A percentile compares a stretch with the other conserved stretches of the same genome.
Evolutionary conservation across 2,888 invertebrate species (phyloP).

Genomic region (Thymelicus lineola): DNA sequence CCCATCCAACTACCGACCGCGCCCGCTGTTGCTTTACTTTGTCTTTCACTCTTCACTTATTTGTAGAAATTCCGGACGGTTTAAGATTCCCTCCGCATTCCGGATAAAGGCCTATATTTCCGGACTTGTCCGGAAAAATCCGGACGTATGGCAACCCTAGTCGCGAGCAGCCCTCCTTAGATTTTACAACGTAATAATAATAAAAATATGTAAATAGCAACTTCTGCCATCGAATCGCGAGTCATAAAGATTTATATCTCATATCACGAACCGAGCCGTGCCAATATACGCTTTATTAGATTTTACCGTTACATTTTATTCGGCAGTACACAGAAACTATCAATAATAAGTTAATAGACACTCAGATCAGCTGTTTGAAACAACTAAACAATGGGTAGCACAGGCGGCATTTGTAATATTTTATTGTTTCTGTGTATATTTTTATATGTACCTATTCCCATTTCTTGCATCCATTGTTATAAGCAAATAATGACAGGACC

Average conservation of each 20-base stretch:
- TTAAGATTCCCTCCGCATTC: no score
- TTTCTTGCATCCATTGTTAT: background rate
- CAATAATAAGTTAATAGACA: slow-evolving; percentile 25
- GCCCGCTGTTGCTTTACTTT: no score
- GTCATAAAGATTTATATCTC: slow-evolving; percentile 50
- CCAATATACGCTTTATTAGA: slow-evolving; percentile 51
- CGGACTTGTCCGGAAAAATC: no score
- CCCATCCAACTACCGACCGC: no score
- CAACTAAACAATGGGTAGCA: slow-evolving; percentile 27
- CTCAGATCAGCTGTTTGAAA: slow-evolving; percentile 16
- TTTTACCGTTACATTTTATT: slow-evolving; percentile 52
- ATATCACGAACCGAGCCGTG: slow-evolving; percentile 47
- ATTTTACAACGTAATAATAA: slow-evolving; percentile 28
- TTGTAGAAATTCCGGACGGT: no score
- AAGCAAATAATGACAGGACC: no score
- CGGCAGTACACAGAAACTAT: slow-evolving; percentile 46
- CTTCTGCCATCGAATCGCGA: slow-evolving; percentile 28
- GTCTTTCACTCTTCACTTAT: no score
- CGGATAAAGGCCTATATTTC: no score
- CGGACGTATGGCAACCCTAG: no score
- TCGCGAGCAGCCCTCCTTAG: background rate
- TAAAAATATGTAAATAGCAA: slow-evolving; percentile 35
- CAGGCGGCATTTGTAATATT: slow-evolving; percentile 18
- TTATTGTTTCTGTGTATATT: background rate
- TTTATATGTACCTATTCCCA: background rate